phyloP scores from a whole-genome alignment of 92 coral and sea anemone species.

The Umimayanthus chanpuru region DNA sequence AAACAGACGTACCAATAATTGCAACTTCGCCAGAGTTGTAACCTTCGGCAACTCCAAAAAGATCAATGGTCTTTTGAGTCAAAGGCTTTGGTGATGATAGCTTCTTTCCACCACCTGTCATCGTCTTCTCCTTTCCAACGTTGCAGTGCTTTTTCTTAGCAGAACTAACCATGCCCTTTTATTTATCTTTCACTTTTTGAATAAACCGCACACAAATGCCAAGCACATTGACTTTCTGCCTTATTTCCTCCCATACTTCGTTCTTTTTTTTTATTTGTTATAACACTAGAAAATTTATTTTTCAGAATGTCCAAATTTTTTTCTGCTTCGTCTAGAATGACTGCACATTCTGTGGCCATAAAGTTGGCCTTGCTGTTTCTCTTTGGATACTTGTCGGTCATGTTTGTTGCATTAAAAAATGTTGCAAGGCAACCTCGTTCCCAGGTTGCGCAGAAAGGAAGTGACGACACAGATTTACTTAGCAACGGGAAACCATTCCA shows the following conservation, averaged over 20 bases:
- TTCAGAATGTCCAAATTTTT: background rate
- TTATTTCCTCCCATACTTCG: background rate
- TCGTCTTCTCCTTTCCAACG: background rate
- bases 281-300: background rate
- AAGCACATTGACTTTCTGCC: background rate
- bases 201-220: background rate
- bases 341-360: background rate
- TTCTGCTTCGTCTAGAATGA: background rate
- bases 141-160: background rate
- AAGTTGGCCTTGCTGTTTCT: background rate
- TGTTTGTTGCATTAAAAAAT: background rate
- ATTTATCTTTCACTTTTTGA: background rate
- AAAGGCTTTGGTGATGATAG: no score
- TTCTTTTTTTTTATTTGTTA: background rate
- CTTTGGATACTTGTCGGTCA: background rate
- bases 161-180: background rate
- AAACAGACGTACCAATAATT: no score
- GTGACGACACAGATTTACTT: background rate
- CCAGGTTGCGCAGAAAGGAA: no score
- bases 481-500: background rate
- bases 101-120: conserved; percentile 9
- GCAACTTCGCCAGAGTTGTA: no score
- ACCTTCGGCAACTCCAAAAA: no score
- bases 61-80: no score
- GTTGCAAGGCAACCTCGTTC: background rate